These are phyloP conservation scores for Polydrusus cervinus DNA, from an alignment of 2,888 invertebrate species.

Conservation along the genomic window DNA sequence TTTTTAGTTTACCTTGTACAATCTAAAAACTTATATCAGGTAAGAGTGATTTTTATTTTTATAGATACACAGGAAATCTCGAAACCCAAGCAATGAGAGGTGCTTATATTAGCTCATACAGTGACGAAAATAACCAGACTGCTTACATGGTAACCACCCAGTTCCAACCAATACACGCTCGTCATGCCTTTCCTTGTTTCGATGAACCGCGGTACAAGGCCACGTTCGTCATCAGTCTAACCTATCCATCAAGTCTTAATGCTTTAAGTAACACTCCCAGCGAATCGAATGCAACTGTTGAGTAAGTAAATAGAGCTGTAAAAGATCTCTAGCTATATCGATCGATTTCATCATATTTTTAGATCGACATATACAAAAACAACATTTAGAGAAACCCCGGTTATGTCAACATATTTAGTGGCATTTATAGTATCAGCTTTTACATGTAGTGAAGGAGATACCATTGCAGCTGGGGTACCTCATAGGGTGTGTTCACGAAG, in stretches of 20 bases:
- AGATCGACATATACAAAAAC: conserved; percentile 28
- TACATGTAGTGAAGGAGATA: conserved; percentile 60
- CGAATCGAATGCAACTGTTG: not conserved
- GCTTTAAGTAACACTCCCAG: conserved; percentile 58
- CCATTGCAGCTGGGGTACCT: conserved; percentile 44
- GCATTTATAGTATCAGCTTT: conserved; percentile 91
- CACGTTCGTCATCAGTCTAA: conserved; percentile 70
- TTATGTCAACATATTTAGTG: conserved; percentile 90
- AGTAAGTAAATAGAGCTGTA: conserved; percentile 15
- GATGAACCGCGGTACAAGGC: conserved; percentile 77
- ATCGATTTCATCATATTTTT: not conserved
- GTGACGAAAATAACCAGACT: conserved; percentile 58
- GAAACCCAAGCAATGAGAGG: conserved; percentile 70
- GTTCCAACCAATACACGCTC: conserved; percentile 80
- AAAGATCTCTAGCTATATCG: not conserved
- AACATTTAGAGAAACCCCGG: conserved; percentile 70
- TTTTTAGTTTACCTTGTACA: too few species aligned
- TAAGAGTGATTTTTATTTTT: conserved; percentile 11
- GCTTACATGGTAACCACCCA: conserved; percentile 77
- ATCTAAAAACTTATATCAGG: too few species aligned
- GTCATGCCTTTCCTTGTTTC: conserved; percentile 85
- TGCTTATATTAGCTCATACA: conserved; percentile 73
- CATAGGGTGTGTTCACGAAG: conserved; percentile 58
- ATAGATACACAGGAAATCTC: conserved; percentile 60
- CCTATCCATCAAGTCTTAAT: conserved; percentile 60